Evolutionary conservation across 1,140 invertebrate genomes (phyloP).

Genomic region (Bacillus rossius): DNA sequence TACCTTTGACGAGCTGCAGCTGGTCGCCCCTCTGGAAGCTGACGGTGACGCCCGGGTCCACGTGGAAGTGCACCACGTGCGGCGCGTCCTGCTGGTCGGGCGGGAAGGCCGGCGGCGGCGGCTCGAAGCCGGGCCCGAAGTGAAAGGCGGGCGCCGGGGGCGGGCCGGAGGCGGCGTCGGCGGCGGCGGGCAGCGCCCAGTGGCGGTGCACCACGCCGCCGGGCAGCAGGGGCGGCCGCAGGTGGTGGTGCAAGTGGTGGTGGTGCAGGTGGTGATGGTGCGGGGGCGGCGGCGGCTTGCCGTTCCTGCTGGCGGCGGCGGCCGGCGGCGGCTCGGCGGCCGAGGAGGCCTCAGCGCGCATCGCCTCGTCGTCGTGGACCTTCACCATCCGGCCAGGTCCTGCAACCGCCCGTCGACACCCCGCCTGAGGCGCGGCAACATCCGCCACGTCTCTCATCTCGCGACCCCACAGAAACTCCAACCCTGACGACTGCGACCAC

Average conservation of each 20-base stretch:
- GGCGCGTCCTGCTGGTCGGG: slow-evolving; percentile 34
- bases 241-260: slow-evolving; percentile 6
- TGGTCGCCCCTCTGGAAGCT: slow-evolving; percentile 59
- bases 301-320: neutral
- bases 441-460: too few relatives aligned
- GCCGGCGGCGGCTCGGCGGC: neutral
- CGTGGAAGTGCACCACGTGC: slow-evolving; percentile 62
- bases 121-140: slow-evolving; percentile 47
- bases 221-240: slow-evolving; percentile 7
- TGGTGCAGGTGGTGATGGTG: neutral
- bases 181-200: slow-evolving; percentile 34
- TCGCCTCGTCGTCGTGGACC: slow-evolving; percentile 8
- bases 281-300: neutral
- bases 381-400: slow-evolving; percentile 6
- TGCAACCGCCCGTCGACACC: too few relatives aligned
- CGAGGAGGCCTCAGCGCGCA: neutral
- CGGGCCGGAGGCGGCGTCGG: slow-evolving; percentile 16
- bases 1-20: slow-evolving; percentile 59
- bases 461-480: too few relatives aligned
- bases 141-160: slow-evolving; percentile 40
- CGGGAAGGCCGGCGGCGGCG: slow-evolving; percentile 26
- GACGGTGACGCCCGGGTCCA: slow-evolving; percentile 62
- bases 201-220: slow-evolving; percentile 38
- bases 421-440: too few relatives aligned
- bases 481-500: too few relatives aligned